Percentiles rank a stretch among this genome's conserved stretches.
These are phyloP conservation scores for Sanderia malayensis DNA, from an alignment of 30 jellyfish, hydroid and myxozoan genomes.

Conservation along the genomic window DNA sequence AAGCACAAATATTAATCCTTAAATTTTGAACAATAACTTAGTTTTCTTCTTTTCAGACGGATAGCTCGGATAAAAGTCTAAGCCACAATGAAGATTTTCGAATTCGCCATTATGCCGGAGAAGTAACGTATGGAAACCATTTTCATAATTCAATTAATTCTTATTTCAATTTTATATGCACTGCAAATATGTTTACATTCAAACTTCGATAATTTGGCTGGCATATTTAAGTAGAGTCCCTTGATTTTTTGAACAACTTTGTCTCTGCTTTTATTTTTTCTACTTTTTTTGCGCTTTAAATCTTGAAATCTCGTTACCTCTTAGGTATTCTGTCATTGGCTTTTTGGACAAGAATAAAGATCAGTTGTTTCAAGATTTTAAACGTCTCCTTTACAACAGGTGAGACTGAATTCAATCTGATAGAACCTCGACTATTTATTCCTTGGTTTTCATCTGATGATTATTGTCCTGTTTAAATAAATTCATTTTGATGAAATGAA, in stretches of 20 bases:
- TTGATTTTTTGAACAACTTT: too few species aligned
- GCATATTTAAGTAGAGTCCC: too few species aligned
- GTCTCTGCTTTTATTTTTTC: too few species aligned
- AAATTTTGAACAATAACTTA: too few species aligned
- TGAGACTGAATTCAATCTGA: slow-evolving; percentile 2
- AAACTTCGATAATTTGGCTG: too few species aligned
- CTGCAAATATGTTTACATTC: too few species aligned
- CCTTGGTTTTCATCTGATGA: background rate
- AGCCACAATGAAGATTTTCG: slow-evolving; percentile 81
- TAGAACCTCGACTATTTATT: background rate
- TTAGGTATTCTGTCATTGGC: slow-evolving; percentile 75
- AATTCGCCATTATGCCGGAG: slow-evolving; percentile 92
- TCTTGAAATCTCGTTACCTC: too few species aligned
- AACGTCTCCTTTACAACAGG: slow-evolving; percentile 85
- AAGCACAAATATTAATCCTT: too few species aligned
- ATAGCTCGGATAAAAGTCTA: slow-evolving; percentile 78
- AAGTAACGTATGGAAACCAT: slow-evolving; percentile 91
- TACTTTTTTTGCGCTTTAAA: too few species aligned
- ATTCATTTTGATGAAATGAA: background rate
- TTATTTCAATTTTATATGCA: too few species aligned
- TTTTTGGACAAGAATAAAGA: slow-evolving; percentile 89
- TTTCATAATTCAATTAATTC: too few species aligned
- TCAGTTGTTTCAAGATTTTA: slow-evolving; percentile 78
- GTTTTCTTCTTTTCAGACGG: slow-evolving; percentile 54
- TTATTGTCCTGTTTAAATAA: too few species aligned